A percentile compares a stretch with the other conserved stretches of the same genome.
Evolutionary conservation across 1,140 invertebrate genomes (phyloP).

Genomic region (Coenobita brevimanus): DNA sequence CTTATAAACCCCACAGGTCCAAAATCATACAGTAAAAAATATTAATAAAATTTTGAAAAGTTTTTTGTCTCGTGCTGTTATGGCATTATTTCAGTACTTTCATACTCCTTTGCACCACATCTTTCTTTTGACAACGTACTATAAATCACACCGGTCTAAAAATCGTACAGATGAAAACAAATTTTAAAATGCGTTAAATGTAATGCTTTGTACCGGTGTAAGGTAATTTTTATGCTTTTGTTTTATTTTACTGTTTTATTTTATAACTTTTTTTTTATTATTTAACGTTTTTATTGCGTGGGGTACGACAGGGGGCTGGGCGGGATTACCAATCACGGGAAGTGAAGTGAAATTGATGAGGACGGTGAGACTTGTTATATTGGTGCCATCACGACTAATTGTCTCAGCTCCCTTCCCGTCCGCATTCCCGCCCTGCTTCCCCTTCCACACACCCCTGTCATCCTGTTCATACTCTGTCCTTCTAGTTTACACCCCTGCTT

Average conservation of each 20-base stretch:
- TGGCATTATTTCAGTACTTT: too few relatives aligned
- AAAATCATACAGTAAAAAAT: too few relatives aligned
- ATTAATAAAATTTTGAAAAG: too few relatives aligned
- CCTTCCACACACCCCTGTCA: not conserved
- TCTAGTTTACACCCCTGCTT: not conserved
- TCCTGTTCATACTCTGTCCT: not conserved
- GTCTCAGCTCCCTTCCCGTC: not conserved
- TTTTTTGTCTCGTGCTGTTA: too few relatives aligned
- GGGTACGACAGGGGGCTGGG: not conserved
- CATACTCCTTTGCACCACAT: too few relatives aligned
- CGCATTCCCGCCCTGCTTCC: not conserved
- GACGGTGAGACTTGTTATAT: not conserved
- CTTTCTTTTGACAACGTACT: too few relatives aligned
- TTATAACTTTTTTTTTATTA: too few relatives aligned
- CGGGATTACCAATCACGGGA: not conserved
- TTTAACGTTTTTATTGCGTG: too few relatives aligned
- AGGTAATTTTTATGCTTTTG: too few relatives aligned
- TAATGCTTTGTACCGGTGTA: not conserved
- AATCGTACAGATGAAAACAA: too few relatives aligned
- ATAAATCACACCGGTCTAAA: too few relatives aligned
- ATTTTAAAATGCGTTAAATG: not conserved
- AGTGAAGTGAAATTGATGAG: conserved; percentile 9
- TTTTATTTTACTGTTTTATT: not conserved
- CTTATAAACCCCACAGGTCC: too few relatives aligned
- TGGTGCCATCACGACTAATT: not conserved